Base-by-base conservation (phyloP, 2,797 vertebrate genomes). In the Paratrypauchen microcephalus region DNA sequence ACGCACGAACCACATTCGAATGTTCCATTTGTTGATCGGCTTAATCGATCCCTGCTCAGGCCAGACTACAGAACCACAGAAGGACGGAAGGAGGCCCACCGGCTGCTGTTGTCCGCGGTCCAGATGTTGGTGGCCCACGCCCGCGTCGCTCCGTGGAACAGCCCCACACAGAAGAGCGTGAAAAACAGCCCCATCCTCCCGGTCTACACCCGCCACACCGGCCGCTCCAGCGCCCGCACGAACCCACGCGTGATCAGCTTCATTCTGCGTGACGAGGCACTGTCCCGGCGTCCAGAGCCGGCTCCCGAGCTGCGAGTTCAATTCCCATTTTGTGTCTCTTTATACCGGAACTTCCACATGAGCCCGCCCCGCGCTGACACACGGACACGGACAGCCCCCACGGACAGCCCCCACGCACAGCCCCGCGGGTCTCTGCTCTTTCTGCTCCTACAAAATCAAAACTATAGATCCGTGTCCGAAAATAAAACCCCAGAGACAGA, bases 301-400 rank as follows among this genome's bases (percentile, higher is more conserved):
- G 69, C 74, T 86, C 80, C 69, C 60, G 84, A 45, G 74, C 82
- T 72, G 74, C 83, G 72, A 81, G 77, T 77, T 81, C 77, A 79
- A 57, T 71, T 85, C 85, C 83, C 89, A 88, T 92, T 86, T 87
- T 85, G 63, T 86, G 56, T 71, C 77, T 74, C 65, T 89, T 90
- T 88, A 86, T 86, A 89, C 88, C 89, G 89, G 89, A 91, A 90
- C 88, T 86, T 63, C 68, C 84, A 88, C 91, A 91, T 93, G 85
- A 87, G 86, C 87, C 88, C 89, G 88, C 88, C 89, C 86, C 58
- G 83, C 74, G 81, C 82, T 23, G 80, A 39, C 58, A 67, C 45
- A 57, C 71, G 75, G 1, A 45, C 41, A 15, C 76, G 18, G 50
- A 74, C 68, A 59, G 70, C 79, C 50, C 55, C 68, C 15, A 61